These are phyloP conservation scores for Sphaerophoria taeniata DNA, from an alignment of 2,888 invertebrate species.

Conservation along the genomic window DNA sequence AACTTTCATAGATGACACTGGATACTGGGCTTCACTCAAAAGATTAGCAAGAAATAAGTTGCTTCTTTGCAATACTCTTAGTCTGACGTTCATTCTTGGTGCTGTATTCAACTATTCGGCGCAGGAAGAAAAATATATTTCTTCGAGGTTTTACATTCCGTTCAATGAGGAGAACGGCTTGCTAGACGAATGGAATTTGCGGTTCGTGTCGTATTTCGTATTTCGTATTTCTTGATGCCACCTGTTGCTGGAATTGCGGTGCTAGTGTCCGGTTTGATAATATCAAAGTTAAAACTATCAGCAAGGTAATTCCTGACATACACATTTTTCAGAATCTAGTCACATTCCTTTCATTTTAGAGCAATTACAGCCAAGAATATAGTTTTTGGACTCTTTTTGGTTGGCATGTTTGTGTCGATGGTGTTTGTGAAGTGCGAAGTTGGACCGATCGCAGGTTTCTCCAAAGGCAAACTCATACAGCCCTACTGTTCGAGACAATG, in stretches of 20 bases:
- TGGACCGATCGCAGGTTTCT: constrained; percentile 83
- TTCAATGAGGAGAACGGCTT: constrained; percentile 84
- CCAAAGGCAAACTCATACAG: constrained; percentile 81
- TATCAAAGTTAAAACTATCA: constrained; percentile 84
- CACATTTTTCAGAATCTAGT: background rate
- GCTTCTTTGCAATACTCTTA: constrained; percentile 84
- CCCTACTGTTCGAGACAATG: constrained; percentile 85
- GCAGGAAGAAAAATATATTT: constrained; percentile 85
- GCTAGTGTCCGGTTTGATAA: constrained; percentile 84
- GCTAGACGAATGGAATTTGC: constrained; percentile 84
- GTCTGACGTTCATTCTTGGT: constrained; percentile 84
- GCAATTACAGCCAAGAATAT: constrained; percentile 84
- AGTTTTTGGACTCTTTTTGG: constrained; percentile 81
- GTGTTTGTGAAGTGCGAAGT: constrained; percentile 84
- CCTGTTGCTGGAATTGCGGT: constrained; percentile 84
- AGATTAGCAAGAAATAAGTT: constrained; percentile 85
- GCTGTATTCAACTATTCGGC: constrained; percentile 84
- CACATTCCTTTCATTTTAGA: constrained; percentile 73
- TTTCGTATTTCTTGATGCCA: constrained; percentile 84
- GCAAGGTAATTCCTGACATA: constrained; percentile 80
- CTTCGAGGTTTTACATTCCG: constrained; percentile 85
- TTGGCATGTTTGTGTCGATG: constrained; percentile 82
- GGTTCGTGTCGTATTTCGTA: constrained; percentile 84
- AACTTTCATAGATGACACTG: constrained; percentile 81
- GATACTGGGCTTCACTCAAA: constrained; percentile 83